Conservation (phyloP, 2,888 invertebrate species). For the Galerucella calmariensis region DNA sequence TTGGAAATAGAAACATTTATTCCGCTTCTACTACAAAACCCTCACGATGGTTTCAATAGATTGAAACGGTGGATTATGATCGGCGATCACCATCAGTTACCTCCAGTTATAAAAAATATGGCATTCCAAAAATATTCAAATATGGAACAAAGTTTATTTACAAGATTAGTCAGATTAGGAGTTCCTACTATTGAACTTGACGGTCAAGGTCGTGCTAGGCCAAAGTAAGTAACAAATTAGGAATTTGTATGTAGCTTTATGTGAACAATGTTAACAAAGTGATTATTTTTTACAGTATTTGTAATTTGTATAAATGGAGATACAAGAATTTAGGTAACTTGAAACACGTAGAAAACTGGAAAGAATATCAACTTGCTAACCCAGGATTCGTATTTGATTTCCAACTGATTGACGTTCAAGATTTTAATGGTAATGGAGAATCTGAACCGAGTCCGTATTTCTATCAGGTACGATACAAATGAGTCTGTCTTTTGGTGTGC, state of each 20-base stretch:
- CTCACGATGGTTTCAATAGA: slow-evolving; percentile 94
- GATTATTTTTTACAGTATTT: slow-evolving; percentile 73
- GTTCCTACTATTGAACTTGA: slow-evolving; percentile 98
- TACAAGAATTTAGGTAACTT: slow-evolving; percentile 96
- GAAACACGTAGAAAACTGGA: slow-evolving; percentile 83
- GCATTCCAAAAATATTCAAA: slow-evolving; percentile 99
- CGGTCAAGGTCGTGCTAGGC: slow-evolving; percentile 94
- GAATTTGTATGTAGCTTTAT: not conserved
- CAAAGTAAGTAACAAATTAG: slow-evolving; percentile 69
- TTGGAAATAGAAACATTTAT: slow-evolving; percentile 99
- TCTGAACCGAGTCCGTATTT: slow-evolving; percentile 98
- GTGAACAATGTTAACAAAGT: not conserved
- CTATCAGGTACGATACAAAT: slow-evolving; percentile 79
- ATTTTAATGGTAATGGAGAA: slow-evolving; percentile 97
- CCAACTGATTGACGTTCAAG: slow-evolving; percentile 95
- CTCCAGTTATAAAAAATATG: slow-evolving; percentile 99
- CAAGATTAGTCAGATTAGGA: slow-evolving; percentile 93
- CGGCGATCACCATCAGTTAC: slow-evolving; percentile 98
- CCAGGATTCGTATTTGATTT: slow-evolving; percentile 93
- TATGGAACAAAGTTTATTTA: slow-evolving; percentile 99
- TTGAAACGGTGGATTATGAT: slow-evolving; percentile 99
- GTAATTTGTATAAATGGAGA: slow-evolving; percentile 94
- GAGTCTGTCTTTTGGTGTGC: not conserved
- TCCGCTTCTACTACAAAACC: slow-evolving; percentile 97
- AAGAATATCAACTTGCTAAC: slow-evolving; percentile 91